Evolutionary conservation across 2,797 vertebrate genomes (phyloP).

Genomic region (Gadopsis bispinosus): DNA sequence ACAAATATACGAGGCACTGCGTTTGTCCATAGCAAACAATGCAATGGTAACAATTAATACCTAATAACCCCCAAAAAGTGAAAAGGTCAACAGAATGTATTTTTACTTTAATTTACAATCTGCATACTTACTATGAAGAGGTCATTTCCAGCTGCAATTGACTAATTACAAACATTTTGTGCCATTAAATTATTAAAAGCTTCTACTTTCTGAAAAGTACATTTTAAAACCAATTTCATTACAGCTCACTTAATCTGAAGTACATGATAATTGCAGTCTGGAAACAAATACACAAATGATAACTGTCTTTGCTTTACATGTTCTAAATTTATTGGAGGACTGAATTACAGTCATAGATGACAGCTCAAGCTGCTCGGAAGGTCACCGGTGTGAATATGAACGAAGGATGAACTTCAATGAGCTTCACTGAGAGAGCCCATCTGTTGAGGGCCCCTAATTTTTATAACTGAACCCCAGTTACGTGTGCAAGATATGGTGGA

Average conservation of each 20-base stretch:
- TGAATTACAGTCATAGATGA: background rate
- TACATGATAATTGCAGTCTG: background rate
- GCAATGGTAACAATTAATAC: background rate
- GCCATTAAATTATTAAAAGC: conserved; percentile 21
- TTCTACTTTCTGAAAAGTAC: conserved; percentile 2
- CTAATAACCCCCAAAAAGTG: background rate
- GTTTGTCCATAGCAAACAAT: conserved; percentile 1
- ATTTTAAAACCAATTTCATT: conserved; percentile 8
- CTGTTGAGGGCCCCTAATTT: background rate
- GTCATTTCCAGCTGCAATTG: background rate
- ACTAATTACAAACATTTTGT: conserved; percentile 23
- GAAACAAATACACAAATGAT: conserved; percentile 9
- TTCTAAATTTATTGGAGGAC: background rate
- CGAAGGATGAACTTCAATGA: background rate
- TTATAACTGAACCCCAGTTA: background rate
- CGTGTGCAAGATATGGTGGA: background rate
- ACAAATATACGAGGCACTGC: too few species aligned
- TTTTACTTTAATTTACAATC: background rate
- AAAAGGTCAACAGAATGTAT: background rate
- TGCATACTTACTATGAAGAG: background rate
- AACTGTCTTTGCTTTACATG: conserved; percentile 1
- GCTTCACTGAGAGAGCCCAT: background rate
- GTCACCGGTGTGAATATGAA: background rate
- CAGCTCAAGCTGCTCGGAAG: background rate
- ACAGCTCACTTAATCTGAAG: conserved; percentile 9